Conservation (phyloP, 2,888 invertebrate species). For the Apantesis nais region DNA sequence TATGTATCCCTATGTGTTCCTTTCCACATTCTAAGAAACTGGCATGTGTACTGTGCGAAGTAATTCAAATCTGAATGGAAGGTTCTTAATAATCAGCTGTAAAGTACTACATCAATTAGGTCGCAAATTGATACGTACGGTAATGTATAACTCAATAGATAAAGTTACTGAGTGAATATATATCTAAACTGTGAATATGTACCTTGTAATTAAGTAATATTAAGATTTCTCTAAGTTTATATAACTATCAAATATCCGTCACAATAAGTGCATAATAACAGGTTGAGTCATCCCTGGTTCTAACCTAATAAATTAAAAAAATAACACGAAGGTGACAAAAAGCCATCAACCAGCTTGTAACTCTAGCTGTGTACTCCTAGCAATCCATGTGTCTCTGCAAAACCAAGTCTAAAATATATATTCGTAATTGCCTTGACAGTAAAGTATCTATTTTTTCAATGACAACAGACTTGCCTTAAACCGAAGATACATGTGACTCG, state of each 20-base stretch:
- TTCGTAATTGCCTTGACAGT: neutral
- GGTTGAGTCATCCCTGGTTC: too few relatives aligned
- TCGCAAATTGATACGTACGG: neutral
- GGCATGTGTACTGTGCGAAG: neutral
- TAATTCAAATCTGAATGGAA: neutral
- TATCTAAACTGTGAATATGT: too few relatives aligned
- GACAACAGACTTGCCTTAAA: neutral
- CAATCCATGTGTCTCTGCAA: neutral
- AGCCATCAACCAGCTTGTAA: too few relatives aligned
- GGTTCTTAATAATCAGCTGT: neutral
- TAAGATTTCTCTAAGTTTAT: too few relatives aligned
- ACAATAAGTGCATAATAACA: too few relatives aligned
- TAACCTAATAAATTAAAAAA: too few relatives aligned
- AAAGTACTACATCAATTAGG: neutral
- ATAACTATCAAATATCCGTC: too few relatives aligned
- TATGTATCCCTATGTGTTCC: neutral
- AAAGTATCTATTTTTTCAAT: neutral
- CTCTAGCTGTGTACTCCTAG: too few relatives aligned
- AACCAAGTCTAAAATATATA: neutral
- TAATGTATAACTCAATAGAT: neutral
- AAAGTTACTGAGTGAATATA: too few relatives aligned
- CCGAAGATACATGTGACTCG: neutral
- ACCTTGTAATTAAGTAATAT: too few relatives aligned
- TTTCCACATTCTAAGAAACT: neutral
- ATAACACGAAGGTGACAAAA: too few relatives aligned